Base-by-base conservation (phyloP, 2,797 vertebrate genomes). In the Schizothorax lantsangensis region DNA sequence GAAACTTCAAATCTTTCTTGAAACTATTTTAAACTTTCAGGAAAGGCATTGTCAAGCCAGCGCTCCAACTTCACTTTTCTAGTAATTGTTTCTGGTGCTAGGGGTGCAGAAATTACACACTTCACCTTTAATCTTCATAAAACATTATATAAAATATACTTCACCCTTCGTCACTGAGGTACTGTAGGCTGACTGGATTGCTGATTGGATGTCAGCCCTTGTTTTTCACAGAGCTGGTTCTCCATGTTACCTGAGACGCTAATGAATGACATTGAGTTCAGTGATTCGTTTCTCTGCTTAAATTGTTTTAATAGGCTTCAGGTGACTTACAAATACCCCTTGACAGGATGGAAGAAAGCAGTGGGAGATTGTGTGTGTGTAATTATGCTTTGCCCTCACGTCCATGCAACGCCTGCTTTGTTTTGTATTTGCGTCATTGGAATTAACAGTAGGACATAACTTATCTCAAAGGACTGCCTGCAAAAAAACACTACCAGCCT, bases 381-480 rank as follows among this genome's bases (percentile, higher is more conserved):
- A n/a, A 87, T 88, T 81, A 82, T 73, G 85, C 80, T 87, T 88
- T 86, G 79, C 75, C 85, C 85, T 88, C 85, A 88, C 85, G 59
- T 90, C 83, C 77, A 57, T 69, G 23, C 49, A 79, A 80, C 43
- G 45, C 19, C 66, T 73, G 62, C 33, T 40, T 83, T 71, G 57
- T 84, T 85, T 69, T 86, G 73, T 84, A 80, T 79, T 83, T 86
- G 64, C 64, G 26, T 83, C 79, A 83, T 43, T 78, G 66, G 43
- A 74, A 62, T 57, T 45, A 62, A 49, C 52, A 19, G 59, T 68
- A 45, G 68, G 74, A 64, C 62, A 66, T 81, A 54, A 52, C 45
- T 4, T 73, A 71, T 84, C 80, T 86, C 64, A 73, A 66, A 81
- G 71, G 59, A 79, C 75, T 26, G 9, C 33, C 43, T 79, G 38